phyloP scores from a whole-genome alignment of 1,140 invertebrate genomes.

The Sarcophaga bullata region DNA sequence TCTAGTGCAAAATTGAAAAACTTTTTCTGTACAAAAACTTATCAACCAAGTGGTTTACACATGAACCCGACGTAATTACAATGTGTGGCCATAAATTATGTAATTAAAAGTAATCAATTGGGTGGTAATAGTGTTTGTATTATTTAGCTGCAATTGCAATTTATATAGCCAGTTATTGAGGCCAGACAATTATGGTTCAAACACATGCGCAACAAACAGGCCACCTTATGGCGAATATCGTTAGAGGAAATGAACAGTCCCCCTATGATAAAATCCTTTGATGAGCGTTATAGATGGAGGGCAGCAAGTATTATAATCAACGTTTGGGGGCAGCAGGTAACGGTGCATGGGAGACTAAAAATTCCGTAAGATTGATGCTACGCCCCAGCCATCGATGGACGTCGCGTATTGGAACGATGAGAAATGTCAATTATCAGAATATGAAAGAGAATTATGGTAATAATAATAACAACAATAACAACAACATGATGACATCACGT shows the following conservation, averaged over 20 bases:
- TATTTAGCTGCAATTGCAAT: neutral
- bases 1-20: neutral
- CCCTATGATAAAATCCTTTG: neutral
- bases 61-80: neutral
- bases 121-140: neutral
- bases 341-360: no score
- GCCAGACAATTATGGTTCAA: neutral
- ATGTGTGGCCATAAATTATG: neutral
- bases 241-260: neutral
- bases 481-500: neutral
- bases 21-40: neutral
- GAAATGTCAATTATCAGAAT: neutral
- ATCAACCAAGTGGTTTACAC: neutral
- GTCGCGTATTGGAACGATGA: neutral
- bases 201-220: no score
- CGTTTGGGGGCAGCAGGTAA: neutral
- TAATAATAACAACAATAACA: neutral
- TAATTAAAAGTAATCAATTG: neutral
- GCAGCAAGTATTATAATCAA: neutral
- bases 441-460: constrained; percentile 19
- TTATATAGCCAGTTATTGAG: neutral
- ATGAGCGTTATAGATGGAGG: neutral
- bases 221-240: neutral
- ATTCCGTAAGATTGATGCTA: no score
- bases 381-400: neutral